These are phyloP conservation scores for Astatoreochromis straeleni DNA, from an alignment of 2,113 vertebrate genomes.

Conservation along the genomic window DNA sequence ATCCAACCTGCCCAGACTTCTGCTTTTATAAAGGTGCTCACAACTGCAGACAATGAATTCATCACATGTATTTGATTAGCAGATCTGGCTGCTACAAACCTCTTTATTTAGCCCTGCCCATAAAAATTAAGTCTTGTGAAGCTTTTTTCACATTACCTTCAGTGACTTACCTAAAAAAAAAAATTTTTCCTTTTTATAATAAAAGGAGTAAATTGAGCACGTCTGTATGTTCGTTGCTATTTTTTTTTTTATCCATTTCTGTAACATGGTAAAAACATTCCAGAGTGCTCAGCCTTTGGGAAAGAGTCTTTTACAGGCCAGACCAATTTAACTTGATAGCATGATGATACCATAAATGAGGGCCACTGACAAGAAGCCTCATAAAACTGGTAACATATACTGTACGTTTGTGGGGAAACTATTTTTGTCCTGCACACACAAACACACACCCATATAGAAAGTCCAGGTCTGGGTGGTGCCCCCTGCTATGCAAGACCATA, in stretches of 20 bases:
- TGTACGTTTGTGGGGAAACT: conserved; percentile 23
- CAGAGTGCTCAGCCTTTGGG: background rate
- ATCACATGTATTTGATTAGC: background rate
- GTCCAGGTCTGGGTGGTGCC: conserved; percentile 38
- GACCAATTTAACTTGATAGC: conserved; percentile 40
- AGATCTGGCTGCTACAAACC: background rate
- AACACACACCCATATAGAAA: background rate
- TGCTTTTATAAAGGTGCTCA: background rate
- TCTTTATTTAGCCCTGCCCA: background rate
- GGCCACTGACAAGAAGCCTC: background rate
- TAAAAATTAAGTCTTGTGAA: background rate
- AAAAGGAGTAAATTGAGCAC: background rate
- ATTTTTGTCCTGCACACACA: conserved; percentile 28
- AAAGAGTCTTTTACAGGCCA: conserved; percentile 32
- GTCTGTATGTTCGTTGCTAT: background rate
- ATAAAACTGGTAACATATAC: conserved; percentile 32
- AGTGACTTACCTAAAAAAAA: background rate
- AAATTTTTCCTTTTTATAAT: background rate
- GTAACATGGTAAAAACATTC: background rate
- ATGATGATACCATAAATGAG: conserved; percentile 27
- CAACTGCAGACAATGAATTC: background rate
- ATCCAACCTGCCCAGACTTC: background rate
- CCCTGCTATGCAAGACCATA: conserved; percentile 19
- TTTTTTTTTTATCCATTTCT: background rate
- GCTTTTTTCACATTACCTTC: background rate